phyloP scores from a whole-genome alignment of 2,888 invertebrate genomes.

The Lapara coniferarum region DNA sequence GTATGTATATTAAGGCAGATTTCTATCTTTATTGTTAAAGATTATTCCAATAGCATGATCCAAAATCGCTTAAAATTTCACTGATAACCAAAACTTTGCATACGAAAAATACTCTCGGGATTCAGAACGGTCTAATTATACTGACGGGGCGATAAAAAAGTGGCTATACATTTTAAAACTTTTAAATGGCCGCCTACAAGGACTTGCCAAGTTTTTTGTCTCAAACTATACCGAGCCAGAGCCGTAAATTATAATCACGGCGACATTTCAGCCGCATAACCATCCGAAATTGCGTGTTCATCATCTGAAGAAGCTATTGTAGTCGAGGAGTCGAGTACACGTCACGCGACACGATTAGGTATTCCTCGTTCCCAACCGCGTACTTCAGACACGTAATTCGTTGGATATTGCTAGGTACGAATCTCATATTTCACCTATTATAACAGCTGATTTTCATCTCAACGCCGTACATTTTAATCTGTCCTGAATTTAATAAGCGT shows the following conservation, averaged over 20 bases:
- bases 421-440: slow-evolving; percentile 24
- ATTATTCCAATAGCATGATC: neutral
- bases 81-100: neutral
- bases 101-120: neutral
- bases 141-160: slow-evolving; percentile 14
- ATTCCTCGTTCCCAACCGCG: slow-evolving; percentile 33
- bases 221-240: slow-evolving; percentile 7
- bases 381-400: slow-evolving; percentile 29
- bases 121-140: slow-evolving; percentile 6
- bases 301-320: slow-evolving; percentile 49
- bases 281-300: slow-evolving; percentile 42
- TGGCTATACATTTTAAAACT: slow-evolving; percentile 16
- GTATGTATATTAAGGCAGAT: too few relatives aligned
- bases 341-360: slow-evolving; percentile 41
- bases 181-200: neutral
- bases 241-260: slow-evolving; percentile 16
- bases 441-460: slow-evolving; percentile 23
- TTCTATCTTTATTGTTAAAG: neutral
- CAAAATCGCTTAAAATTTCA: neutral
- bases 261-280: slow-evolving; percentile 27
- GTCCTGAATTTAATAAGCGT: slow-evolving; percentile 17
- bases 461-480: slow-evolving; percentile 18
- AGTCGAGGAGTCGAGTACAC: slow-evolving; percentile 35
- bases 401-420: slow-evolving; percentile 17
- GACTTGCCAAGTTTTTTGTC: slow-evolving; percentile 9